A percentile compares a stretch with the other conserved stretches of the same genome.
These are phyloP conservation scores for Synergus japonicus DNA, from an alignment of 2,888 invertebrate species.

Conservation along the genomic window DNA sequence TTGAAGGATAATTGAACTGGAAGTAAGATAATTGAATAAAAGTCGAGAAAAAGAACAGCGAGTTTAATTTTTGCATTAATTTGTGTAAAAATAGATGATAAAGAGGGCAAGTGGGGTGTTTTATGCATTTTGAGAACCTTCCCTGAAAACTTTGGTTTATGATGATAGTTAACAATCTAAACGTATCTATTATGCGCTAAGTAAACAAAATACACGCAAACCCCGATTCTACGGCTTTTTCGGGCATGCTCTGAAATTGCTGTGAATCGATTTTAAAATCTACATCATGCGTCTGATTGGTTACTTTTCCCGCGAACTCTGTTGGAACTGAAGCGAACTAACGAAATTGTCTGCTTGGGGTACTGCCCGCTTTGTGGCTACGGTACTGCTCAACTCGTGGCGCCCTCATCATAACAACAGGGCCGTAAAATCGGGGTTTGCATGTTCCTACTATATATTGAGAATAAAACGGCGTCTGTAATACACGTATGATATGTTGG, in stretches of 20 bases:
- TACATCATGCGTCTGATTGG: too few relatives aligned
- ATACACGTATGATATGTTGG: constrained; percentile 70
- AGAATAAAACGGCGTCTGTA: constrained; percentile 67
- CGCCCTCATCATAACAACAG: too few relatives aligned
- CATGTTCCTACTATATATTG: constrained; percentile 57
- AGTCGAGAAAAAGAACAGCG: not conserved
- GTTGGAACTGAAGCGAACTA: too few relatives aligned
- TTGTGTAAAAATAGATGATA: not conserved
- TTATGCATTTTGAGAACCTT: constrained; percentile 49
- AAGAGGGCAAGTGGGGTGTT: not conserved
- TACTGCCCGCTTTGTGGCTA: too few relatives aligned
- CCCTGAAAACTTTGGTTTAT: constrained; percentile 62
- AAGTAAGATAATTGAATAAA: too few relatives aligned
- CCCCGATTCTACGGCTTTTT: too few relatives aligned
- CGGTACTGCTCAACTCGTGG: too few relatives aligned
- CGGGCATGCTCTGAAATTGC: too few relatives aligned
- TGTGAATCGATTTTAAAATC: too few relatives aligned
- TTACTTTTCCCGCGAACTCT: too few relatives aligned
- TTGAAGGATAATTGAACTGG: not conserved
- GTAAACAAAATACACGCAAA: constrained; percentile 58
- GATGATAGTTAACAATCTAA: constrained; percentile 61
- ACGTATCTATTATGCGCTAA: constrained; percentile 66
- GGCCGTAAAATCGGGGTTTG: too few relatives aligned
- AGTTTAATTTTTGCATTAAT: not conserved
- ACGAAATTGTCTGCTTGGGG: too few relatives aligned